Conservation (phyloP, 1,140 invertebrate genomes). For the Frieseomelitta varia region DNA sequence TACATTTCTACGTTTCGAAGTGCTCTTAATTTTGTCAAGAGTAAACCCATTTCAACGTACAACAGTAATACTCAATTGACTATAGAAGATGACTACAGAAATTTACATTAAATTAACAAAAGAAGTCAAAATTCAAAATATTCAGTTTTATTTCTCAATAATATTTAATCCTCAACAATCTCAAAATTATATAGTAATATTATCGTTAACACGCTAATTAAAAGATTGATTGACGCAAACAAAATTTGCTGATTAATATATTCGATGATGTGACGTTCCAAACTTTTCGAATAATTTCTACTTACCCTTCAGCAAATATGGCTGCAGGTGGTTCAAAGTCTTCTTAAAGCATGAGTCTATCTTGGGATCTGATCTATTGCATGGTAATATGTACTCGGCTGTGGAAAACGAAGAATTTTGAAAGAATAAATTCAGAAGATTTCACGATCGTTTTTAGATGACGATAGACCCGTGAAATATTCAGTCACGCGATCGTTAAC, state of each 20-base stretch:
- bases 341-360: slow-evolving; percentile 86
- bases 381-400: slow-evolving; percentile 89
- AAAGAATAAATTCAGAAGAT: neutral
- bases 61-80: neutral
- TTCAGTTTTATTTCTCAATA: too few relatives aligned
- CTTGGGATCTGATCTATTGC: slow-evolving; percentile 85
- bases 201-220: too few relatives aligned
- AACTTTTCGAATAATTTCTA: neutral
- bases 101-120: too few relatives aligned
- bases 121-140: too few relatives aligned
- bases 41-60: neutral
- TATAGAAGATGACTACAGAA: too few relatives aligned
- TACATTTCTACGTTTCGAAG: neutral
- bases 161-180: too few relatives aligned
- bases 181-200: too few relatives aligned
- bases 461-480: neutral
- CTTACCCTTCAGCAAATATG: slow-evolving; percentile 85
- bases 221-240: too few relatives aligned
- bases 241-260: too few relatives aligned
- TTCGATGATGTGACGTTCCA: too few relatives aligned
- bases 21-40: neutral
- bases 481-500: slow-evolving; percentile 8
- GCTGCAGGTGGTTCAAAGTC: slow-evolving; percentile 87
- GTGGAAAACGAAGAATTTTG: slow-evolving; percentile 75
- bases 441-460: neutral